Conservation (phyloP, 1,140 invertebrate species). For the Phymastichus coffea region DNA sequence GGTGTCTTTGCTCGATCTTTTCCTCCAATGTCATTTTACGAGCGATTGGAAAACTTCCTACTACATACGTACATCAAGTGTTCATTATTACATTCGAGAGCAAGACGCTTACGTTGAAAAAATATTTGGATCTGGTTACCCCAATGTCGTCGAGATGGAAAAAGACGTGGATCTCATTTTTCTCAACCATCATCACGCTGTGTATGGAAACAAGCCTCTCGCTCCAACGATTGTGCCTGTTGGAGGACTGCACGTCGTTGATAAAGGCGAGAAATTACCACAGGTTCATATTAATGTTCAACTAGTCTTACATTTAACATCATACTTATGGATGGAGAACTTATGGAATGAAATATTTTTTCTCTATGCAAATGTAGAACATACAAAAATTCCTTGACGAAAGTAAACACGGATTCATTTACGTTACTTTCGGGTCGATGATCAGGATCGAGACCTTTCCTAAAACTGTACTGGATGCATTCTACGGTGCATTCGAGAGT, state of each 20-base stretch:
- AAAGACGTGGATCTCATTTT: constrained; percentile 56
- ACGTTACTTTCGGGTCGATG: constrained; percentile 72
- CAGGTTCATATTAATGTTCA: neutral
- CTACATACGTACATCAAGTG: neutral
- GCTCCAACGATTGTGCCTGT: constrained; percentile 60
- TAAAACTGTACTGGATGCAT: constrained; percentile 31
- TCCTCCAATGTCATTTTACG: constrained; percentile 64
- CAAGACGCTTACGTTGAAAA: constrained; percentile 40
- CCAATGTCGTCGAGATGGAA: constrained; percentile 47
- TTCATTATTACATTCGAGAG: constrained; percentile 20
- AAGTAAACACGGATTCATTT: constrained; percentile 68
- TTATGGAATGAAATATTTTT: neutral
- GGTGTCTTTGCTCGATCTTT: constrained; percentile 43
- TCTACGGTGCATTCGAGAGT: constrained; percentile 39
- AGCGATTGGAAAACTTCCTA: constrained; percentile 53
- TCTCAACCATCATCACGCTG: constrained; percentile 59
- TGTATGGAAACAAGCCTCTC: constrained; percentile 54
- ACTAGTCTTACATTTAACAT: neutral
- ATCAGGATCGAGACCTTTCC: constrained; percentile 63
- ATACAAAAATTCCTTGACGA: constrained; percentile 67
- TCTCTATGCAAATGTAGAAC: constrained; percentile 55
- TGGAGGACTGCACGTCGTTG: constrained; percentile 59
- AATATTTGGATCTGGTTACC: constrained; percentile 47
- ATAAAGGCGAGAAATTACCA: constrained; percentile 28
- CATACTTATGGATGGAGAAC: neutral